Evolutionary conservation across 2,113 vertebrate genomes (phyloP).

Genomic region (Arothron firmamentum): DNA sequence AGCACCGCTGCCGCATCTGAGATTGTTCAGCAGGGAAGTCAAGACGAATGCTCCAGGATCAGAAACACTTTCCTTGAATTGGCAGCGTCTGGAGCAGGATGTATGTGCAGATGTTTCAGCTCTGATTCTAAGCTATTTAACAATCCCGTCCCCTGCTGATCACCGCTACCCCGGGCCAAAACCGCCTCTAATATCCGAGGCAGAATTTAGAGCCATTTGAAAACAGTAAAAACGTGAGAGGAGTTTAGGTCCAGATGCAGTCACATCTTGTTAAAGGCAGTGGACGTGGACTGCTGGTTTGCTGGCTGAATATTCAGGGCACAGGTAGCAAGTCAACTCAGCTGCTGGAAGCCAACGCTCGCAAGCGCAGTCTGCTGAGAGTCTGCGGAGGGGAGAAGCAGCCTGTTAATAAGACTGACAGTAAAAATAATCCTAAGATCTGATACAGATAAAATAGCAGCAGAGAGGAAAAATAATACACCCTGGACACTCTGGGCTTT

Average conservation of each 20-base stretch:
- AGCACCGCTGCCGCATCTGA: slow-evolving; percentile 39
- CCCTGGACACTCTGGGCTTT: too few species aligned
- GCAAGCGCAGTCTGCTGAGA: slow-evolving; percentile 31
- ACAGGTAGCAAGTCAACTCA: slow-evolving; percentile 48
- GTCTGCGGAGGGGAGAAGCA: slow-evolving; percentile 34
- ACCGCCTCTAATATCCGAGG: slow-evolving; percentile 31
- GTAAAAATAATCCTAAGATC: slow-evolving; percentile 23
- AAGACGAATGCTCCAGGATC: slow-evolving; percentile 39
- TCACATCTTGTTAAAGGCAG: slow-evolving; percentile 51
- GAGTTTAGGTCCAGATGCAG: slow-evolving; percentile 48
- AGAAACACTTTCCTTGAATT: slow-evolving; percentile 38
- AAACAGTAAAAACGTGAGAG: slow-evolving; percentile 45
- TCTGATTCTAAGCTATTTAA: slow-evolving; percentile 51
- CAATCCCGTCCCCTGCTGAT: slow-evolving; percentile 45
- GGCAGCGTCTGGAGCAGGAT: slow-evolving; percentile 30
- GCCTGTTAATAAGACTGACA: slow-evolving; percentile 15
- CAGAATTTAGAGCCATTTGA: slow-evolving; percentile 35
- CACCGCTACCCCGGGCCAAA: slow-evolving; percentile 34
- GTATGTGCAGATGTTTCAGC: slow-evolving; percentile 26
- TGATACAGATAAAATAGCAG: background rate
- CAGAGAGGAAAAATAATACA: slow-evolving; percentile 3
- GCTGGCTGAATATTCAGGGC: slow-evolving; percentile 62
- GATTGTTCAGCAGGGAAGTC: slow-evolving; percentile 41
- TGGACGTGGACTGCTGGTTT: slow-evolving; percentile 36
- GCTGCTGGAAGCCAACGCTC: slow-evolving; percentile 37